Evolutionary conservation across 2,888 invertebrate species (phyloP).

Genomic region (Noctua janthina): DNA sequence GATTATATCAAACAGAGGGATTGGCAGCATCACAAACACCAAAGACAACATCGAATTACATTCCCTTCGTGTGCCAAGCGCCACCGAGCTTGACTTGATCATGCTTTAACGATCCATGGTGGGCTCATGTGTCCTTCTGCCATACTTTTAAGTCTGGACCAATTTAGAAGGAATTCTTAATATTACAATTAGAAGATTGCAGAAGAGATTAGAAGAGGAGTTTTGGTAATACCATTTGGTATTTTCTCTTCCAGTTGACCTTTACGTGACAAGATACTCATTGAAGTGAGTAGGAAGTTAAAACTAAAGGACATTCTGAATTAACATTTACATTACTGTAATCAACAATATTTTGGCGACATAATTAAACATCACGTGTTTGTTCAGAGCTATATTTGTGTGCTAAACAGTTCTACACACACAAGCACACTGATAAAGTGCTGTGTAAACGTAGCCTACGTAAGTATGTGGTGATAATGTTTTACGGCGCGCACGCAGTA

Average conservation of each 20-base stretch:
- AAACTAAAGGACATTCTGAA: constrained; percentile 7
- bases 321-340: constrained; percentile 28
- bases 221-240: neutral
- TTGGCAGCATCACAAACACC: constrained; percentile 41
- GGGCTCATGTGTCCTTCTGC: neutral
- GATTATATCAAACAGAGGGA: constrained; percentile 3
- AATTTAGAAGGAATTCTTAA: constrained; percentile 13
- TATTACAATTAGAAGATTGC: neutral
- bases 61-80: constrained; percentile 56
- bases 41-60: constrained; percentile 25
- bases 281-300: neutral
- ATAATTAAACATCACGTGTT: constrained; percentile 54
- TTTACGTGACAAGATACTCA: neutral
- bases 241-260: neutral
- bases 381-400: constrained; percentile 39
- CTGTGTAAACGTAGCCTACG: constrained; percentile 66
- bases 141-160: neutral
- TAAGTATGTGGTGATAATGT: constrained; percentile 57
- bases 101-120: constrained; percentile 20
- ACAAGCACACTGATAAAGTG: constrained; percentile 62
- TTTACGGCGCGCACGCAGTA: constrained; percentile 53
- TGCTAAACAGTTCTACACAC: constrained; percentile 34
- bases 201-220: neutral
- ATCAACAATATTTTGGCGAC: constrained; percentile 54
- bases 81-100: constrained; percentile 29